Conservation (phyloP, 2,888 invertebrate genomes). For the Hydroisotoma schaefferi region DNA sequence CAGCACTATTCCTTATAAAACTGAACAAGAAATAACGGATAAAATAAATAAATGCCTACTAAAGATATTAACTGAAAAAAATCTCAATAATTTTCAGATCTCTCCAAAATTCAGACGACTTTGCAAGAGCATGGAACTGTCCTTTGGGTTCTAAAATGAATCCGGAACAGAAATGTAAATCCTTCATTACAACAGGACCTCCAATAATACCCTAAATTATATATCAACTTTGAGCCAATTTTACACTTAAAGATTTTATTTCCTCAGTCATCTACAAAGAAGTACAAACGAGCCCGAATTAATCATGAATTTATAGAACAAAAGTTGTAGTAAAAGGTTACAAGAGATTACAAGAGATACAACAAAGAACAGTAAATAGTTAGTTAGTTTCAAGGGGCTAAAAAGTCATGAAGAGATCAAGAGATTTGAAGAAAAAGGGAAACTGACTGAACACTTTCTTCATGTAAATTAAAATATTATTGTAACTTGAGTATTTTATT, state of each 20-base stretch:
- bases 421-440: background rate
- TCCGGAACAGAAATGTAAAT: constrained; percentile 30
- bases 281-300: background rate
- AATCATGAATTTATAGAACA: background rate
- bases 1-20: background rate
- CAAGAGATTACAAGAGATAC: too few species aligned
- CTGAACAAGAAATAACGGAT: too few species aligned
- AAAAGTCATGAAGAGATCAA: background rate
- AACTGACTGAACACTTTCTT: background rate
- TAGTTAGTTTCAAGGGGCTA: too few species aligned
- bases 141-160: constrained; percentile 32
- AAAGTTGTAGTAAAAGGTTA: too few species aligned
- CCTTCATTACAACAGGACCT: background rate
- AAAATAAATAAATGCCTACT: too few species aligned
- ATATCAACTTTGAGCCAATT: background rate
- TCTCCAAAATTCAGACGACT: constrained; percentile 37
- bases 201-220: background rate
- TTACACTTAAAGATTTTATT: background rate
- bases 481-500: background rate
- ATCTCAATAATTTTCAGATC: too few species aligned
- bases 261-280: constrained; percentile 1
- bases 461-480: background rate
- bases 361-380: background rate
- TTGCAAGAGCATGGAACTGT: constrained; percentile 32
- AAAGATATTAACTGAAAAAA: too few species aligned